Percentiles rank a stretch among this genome's conserved stretches.
These are phyloP conservation scores for Lasioglossum calceatum DNA, from an alignment of 2,888 invertebrate genomes.

Conservation along the genomic window DNA sequence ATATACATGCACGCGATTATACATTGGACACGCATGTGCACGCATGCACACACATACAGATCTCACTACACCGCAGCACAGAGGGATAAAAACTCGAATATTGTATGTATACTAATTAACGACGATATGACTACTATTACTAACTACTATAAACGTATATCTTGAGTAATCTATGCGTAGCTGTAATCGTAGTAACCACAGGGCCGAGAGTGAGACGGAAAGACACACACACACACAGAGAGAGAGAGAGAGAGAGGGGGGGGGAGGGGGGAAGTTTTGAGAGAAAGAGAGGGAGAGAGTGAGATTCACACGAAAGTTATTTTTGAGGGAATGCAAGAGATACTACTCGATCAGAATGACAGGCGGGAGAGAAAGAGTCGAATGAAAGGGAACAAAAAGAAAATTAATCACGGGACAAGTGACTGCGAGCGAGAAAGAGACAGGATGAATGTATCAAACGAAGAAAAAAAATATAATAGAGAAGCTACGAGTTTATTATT, in stretches of 20 bases:
- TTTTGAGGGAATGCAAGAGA: conserved; percentile 54
- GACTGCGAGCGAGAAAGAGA: conserved; percentile 35
- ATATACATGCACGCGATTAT: neutral
- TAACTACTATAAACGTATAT: conserved; percentile 18
- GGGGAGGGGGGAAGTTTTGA: conserved; percentile 18
- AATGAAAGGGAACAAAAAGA: conserved; percentile 45
- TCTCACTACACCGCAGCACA: conserved; percentile 37
- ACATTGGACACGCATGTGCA: neutral
- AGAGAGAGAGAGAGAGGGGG: neutral
- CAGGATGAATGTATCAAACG: conserved; percentile 45
- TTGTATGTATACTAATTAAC: conserved; percentile 65
- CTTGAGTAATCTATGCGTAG: conserved; percentile 34
- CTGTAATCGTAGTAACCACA: conserved; percentile 46
- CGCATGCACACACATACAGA: conserved; percentile 14
- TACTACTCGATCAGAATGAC: neutral
- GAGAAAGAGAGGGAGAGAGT: conserved; percentile 39
- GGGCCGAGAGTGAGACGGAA: conserved; percentile 47
- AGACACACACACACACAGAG: neutral
- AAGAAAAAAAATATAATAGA: conserved; percentile 64
- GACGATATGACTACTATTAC: conserved; percentile 58
- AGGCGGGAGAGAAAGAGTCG: conserved; percentile 21
- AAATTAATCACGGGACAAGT: conserved; percentile 50
- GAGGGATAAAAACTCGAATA: conserved; percentile 43
- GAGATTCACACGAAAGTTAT: conserved; percentile 36
- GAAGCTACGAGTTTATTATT: conserved; percentile 83